Conservation (phyloP, 2,113 vertebrate genomes). For the Muscicapa adusta region DNA sequence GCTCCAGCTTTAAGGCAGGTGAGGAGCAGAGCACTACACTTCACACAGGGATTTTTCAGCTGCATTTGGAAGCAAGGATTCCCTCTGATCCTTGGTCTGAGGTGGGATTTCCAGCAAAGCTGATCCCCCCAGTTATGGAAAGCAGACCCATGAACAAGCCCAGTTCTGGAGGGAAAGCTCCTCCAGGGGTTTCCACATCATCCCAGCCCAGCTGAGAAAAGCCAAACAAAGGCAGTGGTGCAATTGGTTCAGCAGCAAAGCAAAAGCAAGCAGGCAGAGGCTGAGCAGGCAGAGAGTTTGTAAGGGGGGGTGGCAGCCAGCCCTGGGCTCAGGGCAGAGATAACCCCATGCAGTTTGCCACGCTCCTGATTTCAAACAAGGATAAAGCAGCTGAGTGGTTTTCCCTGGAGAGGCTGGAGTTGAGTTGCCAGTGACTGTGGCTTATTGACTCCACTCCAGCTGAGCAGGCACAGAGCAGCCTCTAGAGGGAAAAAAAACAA, state of each 20-base stretch:
- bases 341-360: neutral
- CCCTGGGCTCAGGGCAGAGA: neutral
- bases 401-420: neutral
- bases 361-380: neutral
- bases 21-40: neutral
- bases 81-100: neutral
- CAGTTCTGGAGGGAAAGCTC: neutral
- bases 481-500: neutral
- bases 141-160: accelerated
- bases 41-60: neutral
- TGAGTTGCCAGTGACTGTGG: neutral
- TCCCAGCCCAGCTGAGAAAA: neutral
- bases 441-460: neutral
- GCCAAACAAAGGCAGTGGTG: neutral
- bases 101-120: neutral
- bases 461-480: neutral
- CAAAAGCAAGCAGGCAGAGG: neutral
- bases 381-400: neutral
- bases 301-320: neutral
- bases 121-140: neutral
- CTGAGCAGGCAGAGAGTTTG: neutral
- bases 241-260: neutral
- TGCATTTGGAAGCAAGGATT: neutral
- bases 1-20: neutral
- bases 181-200: neutral